These are phyloP conservation scores for Argyrosomus regius DNA, from an alignment of 2,797 vertebrate species.

Conservation along the genomic window DNA sequence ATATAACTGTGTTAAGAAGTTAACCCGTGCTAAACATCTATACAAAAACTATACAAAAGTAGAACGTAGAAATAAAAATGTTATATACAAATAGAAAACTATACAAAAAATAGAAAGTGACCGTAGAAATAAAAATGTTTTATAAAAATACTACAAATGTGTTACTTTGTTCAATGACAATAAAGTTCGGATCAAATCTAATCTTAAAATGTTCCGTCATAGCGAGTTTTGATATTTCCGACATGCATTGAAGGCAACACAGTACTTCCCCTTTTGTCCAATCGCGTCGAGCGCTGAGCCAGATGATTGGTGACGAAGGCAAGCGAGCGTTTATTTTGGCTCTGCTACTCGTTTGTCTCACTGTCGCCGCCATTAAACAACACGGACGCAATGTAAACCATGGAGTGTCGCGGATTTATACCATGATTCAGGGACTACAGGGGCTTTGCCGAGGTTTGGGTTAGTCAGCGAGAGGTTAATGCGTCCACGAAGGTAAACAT, in stretches of 20 bases:
- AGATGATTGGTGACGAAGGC: slow-evolving; percentile 82
- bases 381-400: slow-evolving; percentile 70
- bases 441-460: slow-evolving; percentile 38
- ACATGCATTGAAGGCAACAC: slow-evolving; percentile 30
- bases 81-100: too few relatives aligned
- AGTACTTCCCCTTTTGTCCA: slow-evolving; percentile 54
- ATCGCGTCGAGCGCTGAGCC: slow-evolving; percentile 66
- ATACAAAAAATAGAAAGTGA: too few relatives aligned
- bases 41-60: too few relatives aligned
- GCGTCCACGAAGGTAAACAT: slow-evolving; percentile 75
- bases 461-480: slow-evolving; percentile 46
- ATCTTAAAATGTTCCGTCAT: too few relatives aligned
- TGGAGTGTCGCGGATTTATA: slow-evolving; percentile 71
- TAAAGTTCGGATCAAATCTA: too few relatives aligned
- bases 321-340: slow-evolving; percentile 87
- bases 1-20: too few relatives aligned
- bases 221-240: not conserved
- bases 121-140: too few relatives aligned
- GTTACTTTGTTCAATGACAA: too few relatives aligned
- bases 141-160: too few relatives aligned
- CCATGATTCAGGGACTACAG: slow-evolving; percentile 60
- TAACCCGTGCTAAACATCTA: too few relatives aligned
- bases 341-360: slow-evolving; percentile 79
- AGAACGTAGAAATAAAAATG: too few relatives aligned
- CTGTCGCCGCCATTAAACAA: slow-evolving; percentile 88